Evolutionary conservation across 2,797 vertebrate species (phyloP), one percentile per base, ranked within the genome.

Genomic region (Catamblyrhynchus diadema): DNA sequence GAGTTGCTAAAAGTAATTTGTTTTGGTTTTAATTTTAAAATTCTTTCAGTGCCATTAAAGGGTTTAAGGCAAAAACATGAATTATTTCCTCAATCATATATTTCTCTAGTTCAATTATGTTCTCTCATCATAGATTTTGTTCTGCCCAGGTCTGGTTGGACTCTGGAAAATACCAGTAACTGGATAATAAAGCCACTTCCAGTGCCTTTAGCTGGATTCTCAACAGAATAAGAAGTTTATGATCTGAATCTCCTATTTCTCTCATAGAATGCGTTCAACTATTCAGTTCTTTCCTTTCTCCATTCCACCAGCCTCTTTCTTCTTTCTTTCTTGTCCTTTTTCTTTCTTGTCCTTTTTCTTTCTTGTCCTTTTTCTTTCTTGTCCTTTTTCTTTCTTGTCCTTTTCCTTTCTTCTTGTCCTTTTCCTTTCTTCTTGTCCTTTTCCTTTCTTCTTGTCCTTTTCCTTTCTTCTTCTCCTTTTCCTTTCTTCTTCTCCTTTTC

Each of bases 221-320:
- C 42, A 62, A 9, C 25, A 28, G 8, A 48, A 5, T 6, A 51
- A 47, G 13, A 5, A 10, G 5, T 64, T 77, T 14, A 30, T 42
- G 21, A 28, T 41, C 35, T 80, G 21, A 82, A 6, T 50, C 28
- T 64, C 17, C 7, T 27, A 1, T 60, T 64, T 59, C 4, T 69
- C 9, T 32, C 37, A 6, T 15, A 41, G n/a, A 41, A 80, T 22
- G 3, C 6, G 9, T 54, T 44, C 37, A 51, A 2, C 18, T 35
- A 18, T 11, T 70, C 35, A 50, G 2, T 59, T 7, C 9, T 66
- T 45, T 59, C 20, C 54, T 74, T 50, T 80, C 41, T 22, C 17
- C 21, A 7, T 80, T 67, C 28, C 0, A 10, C 23, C 3, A 3
- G 4, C 3, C 3, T 7, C 1, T n/a, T 78, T 42, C 30, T 41